A percentile compares a stretch with the other conserved stretches of the same genome.
phyloP scores from a whole-genome alignment of 64 coral and sea anemone genomes.

The Catalaphyllia jardinei region DNA sequence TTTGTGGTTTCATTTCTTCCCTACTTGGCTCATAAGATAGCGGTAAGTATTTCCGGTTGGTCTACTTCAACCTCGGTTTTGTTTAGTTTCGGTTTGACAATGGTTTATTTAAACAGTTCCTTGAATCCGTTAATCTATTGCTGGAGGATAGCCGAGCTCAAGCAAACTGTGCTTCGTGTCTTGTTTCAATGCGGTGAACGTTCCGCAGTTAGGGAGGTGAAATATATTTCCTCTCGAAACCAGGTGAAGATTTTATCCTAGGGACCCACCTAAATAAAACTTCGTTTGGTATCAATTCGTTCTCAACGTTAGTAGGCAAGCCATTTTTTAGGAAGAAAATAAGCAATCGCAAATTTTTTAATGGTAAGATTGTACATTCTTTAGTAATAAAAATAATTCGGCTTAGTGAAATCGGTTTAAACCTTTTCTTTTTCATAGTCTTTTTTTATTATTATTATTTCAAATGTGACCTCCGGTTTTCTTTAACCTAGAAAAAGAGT shows the following conservation, averaged over 20 bases:
- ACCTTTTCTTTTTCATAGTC: too few species aligned
- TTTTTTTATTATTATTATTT: too few species aligned
- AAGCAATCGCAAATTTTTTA: too few species aligned
- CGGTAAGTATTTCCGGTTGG: slow-evolving; percentile 12
- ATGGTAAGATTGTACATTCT: too few species aligned
- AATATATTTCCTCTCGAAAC: not conserved
- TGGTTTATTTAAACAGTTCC: slow-evolving; percentile 35
- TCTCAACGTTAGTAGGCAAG: too few species aligned
- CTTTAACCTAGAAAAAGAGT: too few species aligned
- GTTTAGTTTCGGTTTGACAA: slow-evolving; percentile 17
- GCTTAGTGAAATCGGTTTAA: too few species aligned
- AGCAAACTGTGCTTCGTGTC: slow-evolving; percentile 8
- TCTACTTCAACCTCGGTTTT: slow-evolving; percentile 10
- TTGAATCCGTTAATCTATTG: slow-evolving; percentile 36
- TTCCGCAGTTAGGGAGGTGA: not conserved
- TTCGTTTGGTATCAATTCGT: too few species aligned
- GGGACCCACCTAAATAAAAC: not conserved
- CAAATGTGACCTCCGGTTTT: too few species aligned
- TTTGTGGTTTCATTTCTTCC: slow-evolving; percentile 38
- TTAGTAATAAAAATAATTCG: too few species aligned
- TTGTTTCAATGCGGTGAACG: not conserved
- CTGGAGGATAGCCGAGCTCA: slow-evolving; percentile 30
- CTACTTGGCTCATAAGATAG: slow-evolving; percentile 11
- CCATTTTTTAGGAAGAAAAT: too few species aligned
- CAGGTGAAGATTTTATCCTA: slow-evolving; percentile 8